Evolutionary conservation across 2,797 vertebrate genomes (phyloP), one percentile per base, ranked within the genome.

Genomic region (Chrysocyon brachyurus): DNA sequence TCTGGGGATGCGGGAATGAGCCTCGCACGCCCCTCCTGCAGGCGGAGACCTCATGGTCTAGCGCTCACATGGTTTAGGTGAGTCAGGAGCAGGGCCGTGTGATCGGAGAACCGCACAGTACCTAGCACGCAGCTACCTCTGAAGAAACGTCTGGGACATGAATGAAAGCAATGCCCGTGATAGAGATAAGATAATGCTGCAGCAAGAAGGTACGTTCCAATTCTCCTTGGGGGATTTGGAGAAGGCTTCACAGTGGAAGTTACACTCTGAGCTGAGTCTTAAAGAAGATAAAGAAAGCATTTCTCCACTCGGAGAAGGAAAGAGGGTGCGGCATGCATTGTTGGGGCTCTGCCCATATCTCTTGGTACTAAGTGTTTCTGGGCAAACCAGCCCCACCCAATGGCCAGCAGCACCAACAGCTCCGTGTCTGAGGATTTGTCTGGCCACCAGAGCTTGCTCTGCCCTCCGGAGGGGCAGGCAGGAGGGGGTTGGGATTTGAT

Each of bases 331-430:
- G 21, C 33, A 6, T 5, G 7, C 22, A 0, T 4, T 12, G 6
- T 0, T 19, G 5, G 31, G n/a, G 5, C 19, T 8, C 36, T 16
- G 6, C 49, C 49, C 11, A 0, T 1, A 0, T 11, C 3, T 40
- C 31, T 36, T 16, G n/a, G 36, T 26, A 9, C 6, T 6, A 40
- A 68, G 52, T 2, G 0, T 61, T 91, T 57, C 63, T 21, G 36
- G 3, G 31, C 16, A 14, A 11, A 31, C 49, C 33, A 28, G 63
- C 15, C 40, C 9, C 2, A 2, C 22, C 64, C 33, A 6, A 24
- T 1, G 57, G 49, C 36, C 8, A 14, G 26, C 24, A 26, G 26
- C 24, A 26, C 8, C 70, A 3, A 31, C 12, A 33, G 52, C 52
- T 49, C n/a, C 57, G n/a, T 21, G 11, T 81, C 72, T 16, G 17